Evolutionary conservation across 2,113 vertebrate genomes (phyloP).

Genomic region (Dolichallabes microphthalmus): DNA sequence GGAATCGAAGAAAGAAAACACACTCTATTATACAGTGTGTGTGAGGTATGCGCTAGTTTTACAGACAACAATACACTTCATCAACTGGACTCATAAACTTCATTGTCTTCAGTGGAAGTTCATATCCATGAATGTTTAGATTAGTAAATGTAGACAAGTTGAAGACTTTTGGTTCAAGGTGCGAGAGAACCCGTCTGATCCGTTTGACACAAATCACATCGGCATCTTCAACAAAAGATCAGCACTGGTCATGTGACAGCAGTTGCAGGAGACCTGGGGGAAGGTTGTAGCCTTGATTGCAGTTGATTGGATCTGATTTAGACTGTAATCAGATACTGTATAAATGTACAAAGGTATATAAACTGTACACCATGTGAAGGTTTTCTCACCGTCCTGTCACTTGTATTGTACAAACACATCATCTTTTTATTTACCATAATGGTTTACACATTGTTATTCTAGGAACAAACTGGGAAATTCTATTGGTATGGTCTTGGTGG

Average conservation of each 20-base stretch:
- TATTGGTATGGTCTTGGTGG: conserved; percentile 71
- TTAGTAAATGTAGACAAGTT: background rate
- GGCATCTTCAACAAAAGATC: too few relatives aligned
- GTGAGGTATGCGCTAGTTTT: conserved; percentile 59
- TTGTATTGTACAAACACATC: background rate
- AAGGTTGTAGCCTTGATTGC: too few relatives aligned
- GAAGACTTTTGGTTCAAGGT: too few relatives aligned
- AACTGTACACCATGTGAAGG: too few relatives aligned
- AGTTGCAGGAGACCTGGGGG: too few relatives aligned
- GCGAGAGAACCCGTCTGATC: too few relatives aligned
- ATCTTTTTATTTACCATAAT: background rate
- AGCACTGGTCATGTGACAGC: too few relatives aligned
- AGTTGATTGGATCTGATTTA: background rate
- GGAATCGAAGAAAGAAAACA: conserved; percentile 45
- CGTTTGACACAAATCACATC: too few relatives aligned
- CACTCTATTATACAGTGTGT: conserved; percentile 65
- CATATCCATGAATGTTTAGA: background rate
- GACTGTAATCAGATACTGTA: background rate
- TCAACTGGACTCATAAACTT: background rate
- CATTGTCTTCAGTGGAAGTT: background rate
- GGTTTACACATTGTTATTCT: background rate
- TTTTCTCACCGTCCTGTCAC: background rate
- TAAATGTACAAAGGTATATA: too few relatives aligned
- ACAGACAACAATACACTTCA: too few relatives aligned
- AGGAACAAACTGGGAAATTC: conserved; percentile 43